Conservation (phyloP, 2,888 invertebrate genomes). For the Morpho achilles region DNA sequence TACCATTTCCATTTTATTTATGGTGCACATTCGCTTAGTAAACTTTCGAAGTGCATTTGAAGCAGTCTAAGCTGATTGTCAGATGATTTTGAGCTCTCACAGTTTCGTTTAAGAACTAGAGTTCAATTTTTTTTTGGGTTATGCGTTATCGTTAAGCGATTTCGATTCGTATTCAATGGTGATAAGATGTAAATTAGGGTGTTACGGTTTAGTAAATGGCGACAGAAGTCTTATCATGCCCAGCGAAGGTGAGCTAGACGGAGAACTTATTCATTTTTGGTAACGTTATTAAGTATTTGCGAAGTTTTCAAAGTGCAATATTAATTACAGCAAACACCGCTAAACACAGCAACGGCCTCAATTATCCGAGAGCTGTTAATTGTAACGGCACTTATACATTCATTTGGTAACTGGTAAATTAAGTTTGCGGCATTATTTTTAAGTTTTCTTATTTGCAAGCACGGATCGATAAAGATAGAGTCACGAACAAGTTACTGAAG, state of each 20-base stretch:
- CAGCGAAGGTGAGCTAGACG: slow-evolving; percentile 41
- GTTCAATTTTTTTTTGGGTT: slow-evolving; percentile 24
- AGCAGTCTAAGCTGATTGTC: slow-evolving; percentile 23
- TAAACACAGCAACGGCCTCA: background rate
- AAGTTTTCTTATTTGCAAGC: too few relatives aligned
- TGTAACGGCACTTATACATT: too few relatives aligned
- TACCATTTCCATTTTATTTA: slow-evolving; percentile 38
- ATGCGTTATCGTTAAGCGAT: slow-evolving; percentile 20
- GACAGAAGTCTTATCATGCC: slow-evolving; percentile 36
- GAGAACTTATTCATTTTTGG: slow-evolving; percentile 37
- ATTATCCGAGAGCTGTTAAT: background rate
- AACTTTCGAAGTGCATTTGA: slow-evolving; percentile 26
- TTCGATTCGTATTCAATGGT: slow-evolving; percentile 24
- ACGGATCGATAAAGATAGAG: too few relatives aligned
- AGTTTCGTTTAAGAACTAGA: slow-evolving; percentile 30
- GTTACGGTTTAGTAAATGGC: slow-evolving; percentile 23
- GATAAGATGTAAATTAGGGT: slow-evolving; percentile 25
- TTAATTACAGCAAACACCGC: slow-evolving; percentile 10
- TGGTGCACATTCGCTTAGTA: slow-evolving; percentile 40
- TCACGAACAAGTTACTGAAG: too few relatives aligned
- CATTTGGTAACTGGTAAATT: too few relatives aligned
- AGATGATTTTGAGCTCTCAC: slow-evolving; percentile 33
- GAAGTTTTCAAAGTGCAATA: slow-evolving; percentile 32
- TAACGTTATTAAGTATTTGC: slow-evolving; percentile 30
- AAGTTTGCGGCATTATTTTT: too few relatives aligned